Base-by-base conservation (phyloP, 2,888 invertebrate species). In the Drosophila subquinaria region DNA sequence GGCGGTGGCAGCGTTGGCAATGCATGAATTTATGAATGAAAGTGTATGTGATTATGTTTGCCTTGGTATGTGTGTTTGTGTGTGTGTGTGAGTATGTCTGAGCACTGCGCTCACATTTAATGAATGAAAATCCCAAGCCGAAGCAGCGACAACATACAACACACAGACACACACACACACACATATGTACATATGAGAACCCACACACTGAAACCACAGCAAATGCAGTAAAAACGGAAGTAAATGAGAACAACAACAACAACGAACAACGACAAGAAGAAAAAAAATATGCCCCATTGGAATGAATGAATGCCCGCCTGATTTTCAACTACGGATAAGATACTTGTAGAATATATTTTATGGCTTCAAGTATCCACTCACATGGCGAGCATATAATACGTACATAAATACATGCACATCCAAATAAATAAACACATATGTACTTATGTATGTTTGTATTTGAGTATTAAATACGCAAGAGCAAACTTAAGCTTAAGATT, bases 1-100 rank as follows among this genome's bases (percentile, higher is more conserved):
- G 53, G 47, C 50, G 35, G 52, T 38, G 36, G 23, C 33, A 33
- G 20, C 38, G 38, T 35, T 43, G 56, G 74, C 74, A 65, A 38
- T 77, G 82, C 89, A 83, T 83, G 84, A 89, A 89, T 89, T 84
- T 84, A 89, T 84, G 84, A 84, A 84, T 79, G 76, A 79, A 87
- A 73, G 55, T 73, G 69, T 76, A 64, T 78, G 66, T 77, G 71
- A 63, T 55, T 72, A 68, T 68, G 71, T 42, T 66, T 67, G 50
- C 30, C 40, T 61, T 15, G 42, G 45, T 59, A 30, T 79, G n/a
- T 42, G 6, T 60, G 56, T 72, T 55, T 65, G 64, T 65, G 51
- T 60, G 48, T 67, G 74, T 56, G 68, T 73, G 77, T 68, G 59
- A 30, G 30, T 69, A 45, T 67, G 67, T 56, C 62, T 76, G 63